Base-by-base conservation (phyloP, 1,140 invertebrate genomes). In the Sarcophaga peregrina region DNA sequence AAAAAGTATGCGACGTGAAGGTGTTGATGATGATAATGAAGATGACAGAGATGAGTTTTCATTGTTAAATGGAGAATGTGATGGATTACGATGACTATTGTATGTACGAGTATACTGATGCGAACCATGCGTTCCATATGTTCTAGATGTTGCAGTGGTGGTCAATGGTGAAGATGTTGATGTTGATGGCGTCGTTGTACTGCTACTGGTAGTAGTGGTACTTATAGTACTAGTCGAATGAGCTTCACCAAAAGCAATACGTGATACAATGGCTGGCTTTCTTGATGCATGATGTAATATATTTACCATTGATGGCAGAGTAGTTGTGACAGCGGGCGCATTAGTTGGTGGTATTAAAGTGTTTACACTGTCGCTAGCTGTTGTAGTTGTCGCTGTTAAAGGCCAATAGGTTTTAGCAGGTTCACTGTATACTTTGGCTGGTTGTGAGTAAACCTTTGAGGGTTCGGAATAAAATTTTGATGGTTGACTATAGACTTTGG, bases 401-500 rank as follows among this genome's bases (percentile, higher is more conserved):
- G 91, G 90, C 68, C 90, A 89, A 68, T 92, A 92, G 5, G 91
- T 87, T 83, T 91, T 92, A 0, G 91, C 88, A 0, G 93, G 93
- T 50, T 92, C 91, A 1, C 91, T 87, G 84, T 93, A 93, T 20
- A 93, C 91, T 83, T 92, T 91, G 0, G 92, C 90, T 0, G 91
- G 91, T 84, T 91, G 87, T 8, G 87, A 91, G 83, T 92, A 92
- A 7, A 92, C 88, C 83, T 92, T 92, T 25, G 92, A 92, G 6
- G 93, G 94, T 83, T 93, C 91, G 11, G 86, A 84, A 73, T 92
- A 92, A 46, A 91, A 84, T 78, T 90, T 90, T 0, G 90, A 90
- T 0, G 92, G 92, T 84, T 94, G 92, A 5, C 92, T 92, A 84
- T 95, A 95, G 3, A 94, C 90, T 86, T 94, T 94, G 0, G 93